Evolutionary conservation across 2,797 vertebrate genomes (phyloP), one percentile per base, ranked within the genome.

Genomic region (Lagorchestes hirsutus): DNA sequence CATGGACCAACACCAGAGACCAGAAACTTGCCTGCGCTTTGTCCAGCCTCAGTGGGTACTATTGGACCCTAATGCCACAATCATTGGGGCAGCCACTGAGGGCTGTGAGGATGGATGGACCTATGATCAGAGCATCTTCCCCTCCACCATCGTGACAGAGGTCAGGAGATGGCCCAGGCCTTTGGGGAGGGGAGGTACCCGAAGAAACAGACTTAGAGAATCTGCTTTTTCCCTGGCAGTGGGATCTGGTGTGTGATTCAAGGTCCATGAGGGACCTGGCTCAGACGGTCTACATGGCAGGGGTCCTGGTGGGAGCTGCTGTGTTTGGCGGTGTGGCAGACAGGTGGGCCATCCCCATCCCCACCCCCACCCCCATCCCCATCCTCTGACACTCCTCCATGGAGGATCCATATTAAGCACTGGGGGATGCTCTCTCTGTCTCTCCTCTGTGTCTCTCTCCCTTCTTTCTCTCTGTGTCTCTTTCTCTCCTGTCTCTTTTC

Each of bases 111-210:
- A 99, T 0, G 99, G 99, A 0, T 99, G 99, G 99, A 98, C 95
- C 34, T 99, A 99, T 0, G 98, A 99, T 96, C 98, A 59, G 93
- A 99, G 98, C 0, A 97, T 99, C 10, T 99, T 99, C 98, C 98
- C 92, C 13, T 98, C 99, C 93, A 99, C 99, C 8, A 99, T 99
- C 9, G 98, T 99, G 96, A 99, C 98, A 1, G 99, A 99, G 97
- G 99, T 99, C 46, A 91, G 90, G 98, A 57, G 97, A 0, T 0
- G 14, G 93, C 34, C 13, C 54, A 0, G 8, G 46, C 57, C 10
- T 0, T 82, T 29, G 24, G 59, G 90, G 54, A 5, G n/a, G 56
- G 55, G 6, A 27, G 34, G 62, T 0, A 0, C 29, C 18, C 95
- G 54, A 94, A 58, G 46, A 96, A 14, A 91, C 54, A 31, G 6